Evolutionary conservation across 2,113 vertebrate species (phyloP).

Genomic region (Grammatotria lemairii): DNA sequence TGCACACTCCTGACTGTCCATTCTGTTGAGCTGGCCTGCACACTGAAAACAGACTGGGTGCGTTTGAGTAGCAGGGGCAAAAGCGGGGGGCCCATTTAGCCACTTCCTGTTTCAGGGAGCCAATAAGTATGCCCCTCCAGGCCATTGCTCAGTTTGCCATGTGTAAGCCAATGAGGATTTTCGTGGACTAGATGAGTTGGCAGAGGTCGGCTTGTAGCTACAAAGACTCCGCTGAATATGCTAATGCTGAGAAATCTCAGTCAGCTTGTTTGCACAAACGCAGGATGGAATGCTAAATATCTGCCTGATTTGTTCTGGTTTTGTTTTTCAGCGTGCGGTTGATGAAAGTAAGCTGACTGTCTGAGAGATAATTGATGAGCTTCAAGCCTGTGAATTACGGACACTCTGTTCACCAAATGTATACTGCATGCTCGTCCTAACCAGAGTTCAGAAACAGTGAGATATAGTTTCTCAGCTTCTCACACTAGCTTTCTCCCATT

Average conservation of each 20-base stretch:
- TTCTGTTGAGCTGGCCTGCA: conserved; percentile 12
- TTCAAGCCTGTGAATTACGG: not conserved
- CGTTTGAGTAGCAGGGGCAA: conserved; percentile 50
- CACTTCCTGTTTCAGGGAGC: conserved; percentile 52
- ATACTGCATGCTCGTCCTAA: not conserved
- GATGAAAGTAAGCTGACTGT: not conserved
- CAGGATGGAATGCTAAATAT: conserved; percentile 33
- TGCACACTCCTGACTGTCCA: conserved; percentile 20
- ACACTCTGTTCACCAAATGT: not conserved
- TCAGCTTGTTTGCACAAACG: conserved; percentile 42
- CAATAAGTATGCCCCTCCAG: conserved; percentile 45
- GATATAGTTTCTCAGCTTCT: conserved; percentile 2
- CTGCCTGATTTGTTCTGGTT: conserved; percentile 41
- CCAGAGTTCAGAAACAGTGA: conserved; percentile 4
- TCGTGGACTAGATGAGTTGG: not conserved
- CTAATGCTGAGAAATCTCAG: conserved; percentile 22
- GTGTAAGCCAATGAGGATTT: conserved; percentile 31
- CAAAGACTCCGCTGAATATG: conserved; percentile 30
- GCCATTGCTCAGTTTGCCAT: conserved; percentile 39
- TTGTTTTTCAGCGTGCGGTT: conserved; percentile 20
- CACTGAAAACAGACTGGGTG: conserved; percentile 40
- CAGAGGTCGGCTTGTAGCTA: conserved; percentile 18
- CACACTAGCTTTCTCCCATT: not conserved
- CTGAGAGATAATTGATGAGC: conserved; percentile 2
- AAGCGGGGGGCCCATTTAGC: conserved; percentile 42